These are phyloP conservation scores for Venusia cambrica DNA, from an alignment of 2,888 invertebrate species.

Conservation along the genomic window DNA sequence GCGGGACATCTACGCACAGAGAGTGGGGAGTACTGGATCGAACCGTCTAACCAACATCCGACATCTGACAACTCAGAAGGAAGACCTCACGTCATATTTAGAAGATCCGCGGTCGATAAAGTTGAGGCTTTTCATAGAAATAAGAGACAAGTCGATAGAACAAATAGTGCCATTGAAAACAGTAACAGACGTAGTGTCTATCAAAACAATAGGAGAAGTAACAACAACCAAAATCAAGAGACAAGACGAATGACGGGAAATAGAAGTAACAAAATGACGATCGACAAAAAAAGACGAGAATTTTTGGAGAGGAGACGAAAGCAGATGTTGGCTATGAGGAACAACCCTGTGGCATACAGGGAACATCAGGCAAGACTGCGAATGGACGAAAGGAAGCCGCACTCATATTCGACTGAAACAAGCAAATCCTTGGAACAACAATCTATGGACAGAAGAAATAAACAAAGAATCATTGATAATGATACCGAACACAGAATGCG, in stretches of 20 bases:
- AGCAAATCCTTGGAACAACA: constrained; percentile 55
- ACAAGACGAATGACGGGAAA: constrained; percentile 58
- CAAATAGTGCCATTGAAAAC: constrained; percentile 69
- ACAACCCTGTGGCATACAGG: constrained; percentile 64
- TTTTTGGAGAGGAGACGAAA: constrained; percentile 59
- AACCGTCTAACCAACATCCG: constrained; percentile 82
- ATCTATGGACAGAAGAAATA: constrained; percentile 40
- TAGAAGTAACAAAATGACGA: constrained; percentile 80
- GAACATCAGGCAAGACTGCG: constrained; percentile 53
- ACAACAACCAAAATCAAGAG: no score
- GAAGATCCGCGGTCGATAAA: constrained; percentile 83
- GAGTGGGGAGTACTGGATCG: constrained; percentile 86
- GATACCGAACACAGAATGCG: constrained; percentile 45
- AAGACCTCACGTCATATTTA: constrained; percentile 85
- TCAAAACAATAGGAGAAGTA: constrained; percentile 66
- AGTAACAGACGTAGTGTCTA: constrained; percentile 70
- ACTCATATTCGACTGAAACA: constrained; percentile 47
- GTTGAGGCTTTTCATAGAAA: constrained; percentile 60
- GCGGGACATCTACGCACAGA: constrained; percentile 85
- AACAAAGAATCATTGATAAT: constrained; percentile 34
- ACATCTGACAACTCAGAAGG: constrained; percentile 50
- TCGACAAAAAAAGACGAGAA: constrained; percentile 61
- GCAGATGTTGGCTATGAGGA: constrained; percentile 59
- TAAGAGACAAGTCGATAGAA: constrained; percentile 61
- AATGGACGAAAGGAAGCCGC: constrained; percentile 56